Percentiles rank a stretch among this genome's conserved stretches.
Evolutionary conservation across 2,797 vertebrate species (phyloP).

Genomic region (Pseudochirops corinnae): DNA sequence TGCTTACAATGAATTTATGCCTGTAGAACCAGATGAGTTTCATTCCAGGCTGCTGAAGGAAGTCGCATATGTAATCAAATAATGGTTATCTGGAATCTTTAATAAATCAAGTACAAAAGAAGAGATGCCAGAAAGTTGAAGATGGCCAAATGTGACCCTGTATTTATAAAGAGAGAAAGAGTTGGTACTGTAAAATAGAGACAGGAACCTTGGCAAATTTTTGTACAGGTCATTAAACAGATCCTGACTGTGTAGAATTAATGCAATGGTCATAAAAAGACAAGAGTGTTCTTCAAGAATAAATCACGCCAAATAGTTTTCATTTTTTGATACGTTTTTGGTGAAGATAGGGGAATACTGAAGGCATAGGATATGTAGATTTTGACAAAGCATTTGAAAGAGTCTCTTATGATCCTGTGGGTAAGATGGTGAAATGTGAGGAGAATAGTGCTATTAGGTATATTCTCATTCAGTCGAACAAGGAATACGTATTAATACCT

Average conservation of each 20-base stretch:
- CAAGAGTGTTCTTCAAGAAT: slow-evolving; percentile 21
- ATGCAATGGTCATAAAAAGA: slow-evolving; percentile 5
- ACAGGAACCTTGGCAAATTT: not conserved
- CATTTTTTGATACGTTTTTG: not conserved
- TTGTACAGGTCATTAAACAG: slow-evolving; percentile 10
- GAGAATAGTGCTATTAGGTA: too few relatives aligned
- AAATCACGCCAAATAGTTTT: slow-evolving; percentile 11
- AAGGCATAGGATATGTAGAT: not conserved
- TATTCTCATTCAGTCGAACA: slow-evolving; percentile 12
- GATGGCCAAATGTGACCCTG: slow-evolving; percentile 1
- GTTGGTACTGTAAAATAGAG: slow-evolving; percentile 6
- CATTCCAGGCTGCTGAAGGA: not conserved
- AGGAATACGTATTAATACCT: not conserved
- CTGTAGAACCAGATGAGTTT: slow-evolving; percentile 4
- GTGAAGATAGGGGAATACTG: not conserved
- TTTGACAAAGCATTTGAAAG: not conserved
- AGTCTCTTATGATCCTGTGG: not conserved
- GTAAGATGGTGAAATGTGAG: not conserved
- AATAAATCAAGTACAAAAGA: slow-evolving; percentile 5
- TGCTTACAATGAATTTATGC: slow-evolving; percentile 10
- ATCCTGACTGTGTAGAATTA: slow-evolving; percentile 24
- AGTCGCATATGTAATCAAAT: not conserved
- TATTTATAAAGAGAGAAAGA: slow-evolving; percentile 22
- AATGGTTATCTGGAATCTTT: not conserved
- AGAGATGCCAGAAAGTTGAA: not conserved